These are phyloP conservation scores for Onychostruthus taczanowskii DNA, from an alignment of 2,113 vertebrate species.

Conservation along the genomic window DNA sequence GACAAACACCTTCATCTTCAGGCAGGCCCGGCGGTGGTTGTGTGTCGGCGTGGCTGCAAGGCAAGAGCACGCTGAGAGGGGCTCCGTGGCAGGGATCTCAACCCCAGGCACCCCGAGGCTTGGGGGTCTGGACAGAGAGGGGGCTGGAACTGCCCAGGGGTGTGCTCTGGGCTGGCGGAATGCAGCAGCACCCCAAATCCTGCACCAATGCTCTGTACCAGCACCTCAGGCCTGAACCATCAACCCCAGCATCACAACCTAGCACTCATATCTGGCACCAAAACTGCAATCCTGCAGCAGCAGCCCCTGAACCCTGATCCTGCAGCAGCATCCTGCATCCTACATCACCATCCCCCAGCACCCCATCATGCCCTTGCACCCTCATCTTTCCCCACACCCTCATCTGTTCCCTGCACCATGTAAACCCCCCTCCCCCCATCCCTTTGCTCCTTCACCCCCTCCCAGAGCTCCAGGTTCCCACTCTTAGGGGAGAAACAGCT, in stretches of 20 bases:
- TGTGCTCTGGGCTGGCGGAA: accelerated
- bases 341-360: neutral
- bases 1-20: conserved; percentile 95
- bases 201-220: neutral
- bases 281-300: neutral
- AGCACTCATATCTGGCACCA: neutral
- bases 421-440: accelerated
- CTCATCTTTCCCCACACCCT: neutral
- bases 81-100: accelerated
- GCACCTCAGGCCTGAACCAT: neutral
- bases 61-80: neutral
- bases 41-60: conserved; percentile 88
- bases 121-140: neutral
- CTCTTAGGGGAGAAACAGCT: neutral
- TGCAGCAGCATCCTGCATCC: neutral
- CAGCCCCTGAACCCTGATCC: neutral
- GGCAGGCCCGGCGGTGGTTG: conserved; percentile 90
- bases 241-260: neutral
- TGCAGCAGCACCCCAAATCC: neutral
- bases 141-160: neutral
- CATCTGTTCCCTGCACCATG: neutral
- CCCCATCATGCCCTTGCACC: neutral
- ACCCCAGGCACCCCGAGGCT: no score
- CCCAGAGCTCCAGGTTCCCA: neutral
- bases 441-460: neutral